Base-by-base conservation (phyloP, 2,113 vertebrate genomes). In the Vicugna pacos region DNA sequence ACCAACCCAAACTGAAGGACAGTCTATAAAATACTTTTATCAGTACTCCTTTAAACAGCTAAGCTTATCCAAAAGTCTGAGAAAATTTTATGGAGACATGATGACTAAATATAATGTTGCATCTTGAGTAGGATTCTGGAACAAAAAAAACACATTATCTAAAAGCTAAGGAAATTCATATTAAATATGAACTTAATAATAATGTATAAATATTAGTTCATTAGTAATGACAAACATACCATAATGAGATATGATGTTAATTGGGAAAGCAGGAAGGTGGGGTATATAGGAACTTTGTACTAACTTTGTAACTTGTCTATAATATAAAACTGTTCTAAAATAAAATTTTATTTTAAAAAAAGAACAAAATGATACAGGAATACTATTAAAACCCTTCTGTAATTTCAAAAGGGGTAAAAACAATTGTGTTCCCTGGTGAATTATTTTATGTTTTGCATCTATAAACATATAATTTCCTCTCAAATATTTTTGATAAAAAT, bases 401-500 rank as follows among this genome's bases (percentile, higher is more conserved):
- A 77, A 79, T 72, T 82, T 72, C 32, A 77, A 48, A 46, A 85
- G 17, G 14, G 12, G 60, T 60, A 32, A 77, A 76, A 89, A 54
- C 26, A 87, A 42, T 62, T 22, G 26, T 70, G n/a, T 28, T 1
- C 1, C 32, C 32, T 3, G 48, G 30, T 13, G 70, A 72, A 84
- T 35, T 64, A 54, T 35, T 35, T 76, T 58, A 1, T 19, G 69
- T 52, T 95, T 89, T 72, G 1, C 6, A 46, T 30, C 90, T 77
- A 26, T 70, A 64, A 60, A 76, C 75, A 38, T 56, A 28, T 12
- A 46, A 56, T 96, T 67, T 91, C 3, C 48, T 73, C 14, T 46
- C 72, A 89, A 85, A 48, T 54, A 87, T 73, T 90, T 83, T 93
- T 15, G 69, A 13, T 46, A 62, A 70, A 82, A 72, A 60, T 82